These are phyloP conservation scores for Pangasius djambal DNA, from an alignment of 2,797 vertebrate genomes.

Conservation along the genomic window DNA sequence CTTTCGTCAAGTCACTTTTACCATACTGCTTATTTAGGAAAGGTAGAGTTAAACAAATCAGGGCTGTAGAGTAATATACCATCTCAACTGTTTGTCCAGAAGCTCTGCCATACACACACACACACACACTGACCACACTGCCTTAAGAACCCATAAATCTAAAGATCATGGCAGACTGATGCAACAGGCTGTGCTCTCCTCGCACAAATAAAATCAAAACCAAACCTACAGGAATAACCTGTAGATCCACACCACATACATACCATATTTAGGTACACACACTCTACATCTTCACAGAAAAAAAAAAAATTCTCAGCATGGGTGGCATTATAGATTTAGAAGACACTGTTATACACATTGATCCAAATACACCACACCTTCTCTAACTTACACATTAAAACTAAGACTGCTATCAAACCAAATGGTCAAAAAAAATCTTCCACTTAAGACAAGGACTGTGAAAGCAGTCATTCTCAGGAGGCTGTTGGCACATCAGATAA, in stretches of 20 bases:
- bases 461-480: background rate
- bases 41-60: background rate
- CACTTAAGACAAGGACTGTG: background rate
- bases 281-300: background rate
- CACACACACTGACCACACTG: background rate
- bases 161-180: background rate
- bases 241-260: background rate
- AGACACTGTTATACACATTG: background rate
- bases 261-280: background rate
- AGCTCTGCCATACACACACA: background rate
- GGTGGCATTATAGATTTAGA: background rate
- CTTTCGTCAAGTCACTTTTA: background rate
- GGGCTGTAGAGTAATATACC: background rate
- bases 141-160: background rate
- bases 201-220: background rate
- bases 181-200: background rate
- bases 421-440: background rate
- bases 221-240: constrained; percentile 7
- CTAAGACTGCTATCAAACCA: background rate
- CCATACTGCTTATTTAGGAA: background rate
- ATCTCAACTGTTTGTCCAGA: background rate
- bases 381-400: background rate
- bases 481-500: constrained; percentile 29
- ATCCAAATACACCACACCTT: background rate
- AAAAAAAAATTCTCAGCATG: background rate